Evolutionary conservation across 2,797 vertebrate species (phyloP).

Genomic region (Hoplostethus atlanticus): DNA sequence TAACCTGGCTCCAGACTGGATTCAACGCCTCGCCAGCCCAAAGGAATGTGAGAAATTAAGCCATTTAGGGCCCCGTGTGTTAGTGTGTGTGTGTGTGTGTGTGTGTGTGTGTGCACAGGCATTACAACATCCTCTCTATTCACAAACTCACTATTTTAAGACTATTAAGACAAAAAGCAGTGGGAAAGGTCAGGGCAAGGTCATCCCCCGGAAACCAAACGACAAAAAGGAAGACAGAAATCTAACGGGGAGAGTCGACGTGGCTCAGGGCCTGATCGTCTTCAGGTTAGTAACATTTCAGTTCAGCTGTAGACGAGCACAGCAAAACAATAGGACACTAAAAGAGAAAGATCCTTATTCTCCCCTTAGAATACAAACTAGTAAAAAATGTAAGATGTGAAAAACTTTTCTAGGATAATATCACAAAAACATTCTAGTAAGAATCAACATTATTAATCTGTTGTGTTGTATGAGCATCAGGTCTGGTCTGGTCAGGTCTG

Average conservation of each 20-base stretch:
- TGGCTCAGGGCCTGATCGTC: neutral
- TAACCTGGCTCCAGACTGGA: constrained; percentile 61
- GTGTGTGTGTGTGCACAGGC: constrained; percentile 19
- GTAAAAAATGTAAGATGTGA: no score
- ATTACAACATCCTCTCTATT: constrained; percentile 18
- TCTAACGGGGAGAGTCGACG: neutral
- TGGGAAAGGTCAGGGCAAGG: neutral
- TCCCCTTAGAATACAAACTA: no score
- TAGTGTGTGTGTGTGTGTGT: constrained; percentile 6
- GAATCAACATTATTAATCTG: no score
- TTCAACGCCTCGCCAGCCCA: constrained; percentile 63
- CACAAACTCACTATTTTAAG: neutral
- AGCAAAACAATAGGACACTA: neutral
- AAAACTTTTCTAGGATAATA: no score
- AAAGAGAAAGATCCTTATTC: no score
- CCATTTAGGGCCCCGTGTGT: constrained; percentile 60
- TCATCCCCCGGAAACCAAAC: neutral
- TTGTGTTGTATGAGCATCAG: no score
- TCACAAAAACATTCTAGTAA: no score
- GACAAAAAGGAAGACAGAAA: neutral
- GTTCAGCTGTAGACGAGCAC: no score
- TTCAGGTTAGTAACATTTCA: neutral
- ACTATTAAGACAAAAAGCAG: constrained; percentile 30
- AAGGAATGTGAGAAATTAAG: constrained; percentile 81
- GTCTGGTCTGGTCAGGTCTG: no score